These are phyloP conservation scores for Habropoda laboriosa DNA, from an alignment of 1,140 invertebrate genomes.

Conservation along the genomic window DNA sequence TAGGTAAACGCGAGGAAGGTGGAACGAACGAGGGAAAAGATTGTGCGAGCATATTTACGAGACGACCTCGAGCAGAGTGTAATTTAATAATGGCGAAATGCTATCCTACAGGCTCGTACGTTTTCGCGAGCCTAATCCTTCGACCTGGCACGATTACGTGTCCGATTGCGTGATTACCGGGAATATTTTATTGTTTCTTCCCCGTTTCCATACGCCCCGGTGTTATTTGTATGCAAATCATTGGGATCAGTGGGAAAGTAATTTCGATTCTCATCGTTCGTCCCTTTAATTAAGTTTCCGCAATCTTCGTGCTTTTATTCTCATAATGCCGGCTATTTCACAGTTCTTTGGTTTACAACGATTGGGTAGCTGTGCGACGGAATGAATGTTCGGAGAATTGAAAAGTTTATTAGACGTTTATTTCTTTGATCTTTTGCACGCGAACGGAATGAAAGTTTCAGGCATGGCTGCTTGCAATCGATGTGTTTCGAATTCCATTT, in stretches of 20 bases:
- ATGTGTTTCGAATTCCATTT: too few relatives aligned
- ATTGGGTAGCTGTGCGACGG: background rate
- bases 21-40: constrained; percentile 54
- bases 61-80: background rate
- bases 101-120: background rate
- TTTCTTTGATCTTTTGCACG: background rate
- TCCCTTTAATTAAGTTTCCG: constrained; percentile 22
- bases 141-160: background rate
- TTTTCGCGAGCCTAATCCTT: background rate
- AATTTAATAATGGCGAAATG: constrained; percentile 30
- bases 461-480: too few relatives aligned
- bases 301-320: background rate
- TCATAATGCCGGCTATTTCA: background rate
- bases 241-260: background rate
- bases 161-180: background rate
- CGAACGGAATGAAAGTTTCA: too few relatives aligned
- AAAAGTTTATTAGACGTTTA: background rate
- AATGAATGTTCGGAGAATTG: background rate
- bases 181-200: background rate
- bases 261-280: background rate
- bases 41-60: constrained; percentile 39
- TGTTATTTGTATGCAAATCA: constrained; percentile 30
- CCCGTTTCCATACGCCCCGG: background rate
- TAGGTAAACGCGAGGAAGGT: constrained; percentile 31
- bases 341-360: background rate